A percentile compares a stretch with the other conserved stretches of the same genome.
These are phyloP conservation scores for Diplodus sargus DNA, from an alignment of 2,797 vertebrate genomes.

Conservation along the genomic window DNA sequence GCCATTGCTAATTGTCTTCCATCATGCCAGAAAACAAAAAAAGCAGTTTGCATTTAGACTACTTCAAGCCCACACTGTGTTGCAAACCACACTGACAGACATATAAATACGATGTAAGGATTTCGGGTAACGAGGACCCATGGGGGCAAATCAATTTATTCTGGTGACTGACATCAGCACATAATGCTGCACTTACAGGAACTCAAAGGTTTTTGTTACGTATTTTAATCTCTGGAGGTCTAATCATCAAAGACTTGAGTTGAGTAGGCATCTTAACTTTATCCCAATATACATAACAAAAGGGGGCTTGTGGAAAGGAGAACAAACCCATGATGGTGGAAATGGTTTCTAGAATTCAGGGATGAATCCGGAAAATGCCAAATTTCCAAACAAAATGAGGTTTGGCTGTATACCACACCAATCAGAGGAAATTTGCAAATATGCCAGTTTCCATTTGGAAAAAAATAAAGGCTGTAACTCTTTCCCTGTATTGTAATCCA, in stretches of 20 bases:
- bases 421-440: neutral
- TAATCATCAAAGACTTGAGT: neutral
- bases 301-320: neutral
- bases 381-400: slow-evolving; percentile 1
- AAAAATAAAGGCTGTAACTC: neutral
- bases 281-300: neutral
- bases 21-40: slow-evolving; percentile 4
- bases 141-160: neutral
- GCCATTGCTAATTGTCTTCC: slow-evolving; percentile 6
- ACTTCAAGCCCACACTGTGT: neutral
- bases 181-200: neutral
- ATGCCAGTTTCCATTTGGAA: slow-evolving; percentile 7
- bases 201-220: neutral
- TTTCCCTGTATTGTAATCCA: neutral
- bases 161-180: slow-evolving; percentile 4
- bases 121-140: slow-evolving; percentile 5
- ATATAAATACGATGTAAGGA: neutral
- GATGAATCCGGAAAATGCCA: slow-evolving; percentile 9
- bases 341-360: slow-evolving; percentile 6
- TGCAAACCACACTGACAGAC: neutral
- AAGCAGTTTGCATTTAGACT: slow-evolving; percentile 5
- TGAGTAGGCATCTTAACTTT: slow-evolving; percentile 1
- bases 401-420: slow-evolving; percentile 18
- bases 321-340: neutral
- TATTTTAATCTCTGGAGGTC: neutral